phyloP scores from a whole-genome alignment of 2,113 vertebrate genomes.

The Tachuris rubrigastra region DNA sequence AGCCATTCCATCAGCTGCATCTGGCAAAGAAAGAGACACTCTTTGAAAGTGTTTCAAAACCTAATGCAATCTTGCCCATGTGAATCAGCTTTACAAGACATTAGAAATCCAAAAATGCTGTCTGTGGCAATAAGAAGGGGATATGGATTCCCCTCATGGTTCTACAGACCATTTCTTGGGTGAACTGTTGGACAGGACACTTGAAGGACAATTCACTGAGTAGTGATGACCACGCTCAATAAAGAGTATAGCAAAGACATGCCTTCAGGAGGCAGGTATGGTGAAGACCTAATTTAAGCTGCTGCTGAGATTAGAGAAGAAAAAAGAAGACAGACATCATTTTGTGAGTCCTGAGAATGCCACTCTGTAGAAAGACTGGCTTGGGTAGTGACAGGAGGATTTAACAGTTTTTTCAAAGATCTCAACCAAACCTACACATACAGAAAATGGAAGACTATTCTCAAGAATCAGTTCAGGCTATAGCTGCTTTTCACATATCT shows the following conservation, averaged over 20 bases:
- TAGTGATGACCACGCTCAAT: fast-evolving
- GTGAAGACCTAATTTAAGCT: neutral
- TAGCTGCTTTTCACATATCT: neutral
- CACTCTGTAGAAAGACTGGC: neutral
- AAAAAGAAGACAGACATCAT: neutral
- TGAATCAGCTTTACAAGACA: neutral
- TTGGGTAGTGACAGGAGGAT: neutral
- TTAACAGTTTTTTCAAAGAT: neutral
- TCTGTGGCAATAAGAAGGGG: neutral
- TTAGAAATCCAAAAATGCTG: neutral
- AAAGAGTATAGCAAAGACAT: neutral
- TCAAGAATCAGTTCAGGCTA: neutral
- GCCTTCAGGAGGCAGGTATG: neutral
- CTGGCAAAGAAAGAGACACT: neutral
- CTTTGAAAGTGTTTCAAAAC: neutral
- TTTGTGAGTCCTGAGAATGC: neutral
- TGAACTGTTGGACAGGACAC: neutral
- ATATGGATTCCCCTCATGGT: neutral
- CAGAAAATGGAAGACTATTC: neutral
- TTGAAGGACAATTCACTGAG: neutral
- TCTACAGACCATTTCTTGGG: neutral
- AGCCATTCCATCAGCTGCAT: neutral
- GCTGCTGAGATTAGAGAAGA: neutral
- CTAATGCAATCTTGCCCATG: neutral
- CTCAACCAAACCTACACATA: neutral